phyloP scores from a whole-genome alignment of 2,888 invertebrate genomes.

The Pterostichus madidus region DNA sequence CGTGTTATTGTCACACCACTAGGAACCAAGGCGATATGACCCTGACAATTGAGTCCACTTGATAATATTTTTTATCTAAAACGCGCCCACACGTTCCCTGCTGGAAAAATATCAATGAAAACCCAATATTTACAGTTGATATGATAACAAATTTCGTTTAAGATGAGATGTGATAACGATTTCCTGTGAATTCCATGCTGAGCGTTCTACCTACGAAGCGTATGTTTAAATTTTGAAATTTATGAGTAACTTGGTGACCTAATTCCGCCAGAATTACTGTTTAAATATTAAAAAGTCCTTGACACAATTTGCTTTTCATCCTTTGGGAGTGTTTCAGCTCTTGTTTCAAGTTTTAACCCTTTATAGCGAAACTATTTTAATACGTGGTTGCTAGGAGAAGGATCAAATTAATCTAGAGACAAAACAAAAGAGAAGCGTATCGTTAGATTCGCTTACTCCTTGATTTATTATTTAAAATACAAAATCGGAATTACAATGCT shows the following conservation, averaged over 20 bases:
- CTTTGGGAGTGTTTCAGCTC: background rate
- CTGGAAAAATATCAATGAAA: background rate
- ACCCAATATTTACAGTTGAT: background rate
- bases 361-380: background rate
- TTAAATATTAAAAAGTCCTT: slow-evolving; percentile 25
- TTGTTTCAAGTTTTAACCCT: background rate
- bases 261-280: background rate
- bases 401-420: too few relatives aligned
- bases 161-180: background rate
- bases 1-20: too few relatives aligned
- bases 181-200: background rate
- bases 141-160: slow-evolving; percentile 1
- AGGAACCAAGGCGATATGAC: too few relatives aligned
- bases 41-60: too few relatives aligned
- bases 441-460: too few relatives aligned
- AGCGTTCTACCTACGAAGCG: background rate
- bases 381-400: too few relatives aligned
- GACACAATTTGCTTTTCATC: background rate
- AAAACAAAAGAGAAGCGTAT: too few relatives aligned
- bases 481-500: background rate
- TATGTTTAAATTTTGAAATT: slow-evolving; percentile 4
- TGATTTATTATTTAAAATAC: too few relatives aligned
- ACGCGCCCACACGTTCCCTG: background rate
- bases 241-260: background rate
- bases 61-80: background rate